Conservation (phyloP, 2,888 invertebrate species). For the Anthophora plumipes region DNA sequence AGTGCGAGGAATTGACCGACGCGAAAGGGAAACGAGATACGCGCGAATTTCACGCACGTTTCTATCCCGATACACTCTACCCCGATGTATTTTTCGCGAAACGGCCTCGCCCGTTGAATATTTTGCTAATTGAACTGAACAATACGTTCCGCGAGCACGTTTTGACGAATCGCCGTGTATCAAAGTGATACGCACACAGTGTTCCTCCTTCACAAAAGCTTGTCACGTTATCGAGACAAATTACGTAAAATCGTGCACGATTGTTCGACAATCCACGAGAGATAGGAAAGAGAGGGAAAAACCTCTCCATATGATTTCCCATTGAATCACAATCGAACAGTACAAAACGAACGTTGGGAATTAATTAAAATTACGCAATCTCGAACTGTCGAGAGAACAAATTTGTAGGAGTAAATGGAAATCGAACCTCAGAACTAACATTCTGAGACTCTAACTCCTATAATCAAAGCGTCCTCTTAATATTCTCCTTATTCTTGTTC, state of each 20-base stretch:
- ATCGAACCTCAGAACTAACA: too few relatives aligned
- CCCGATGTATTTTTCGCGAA: neutral
- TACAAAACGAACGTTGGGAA: too few relatives aligned
- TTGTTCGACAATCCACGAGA: neutral
- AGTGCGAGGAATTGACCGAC: too few relatives aligned
- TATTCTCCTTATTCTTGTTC: too few relatives aligned
- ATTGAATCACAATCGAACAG: conserved; percentile 10
- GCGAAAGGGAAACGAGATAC: too few relatives aligned
- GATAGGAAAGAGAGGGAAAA: neutral
- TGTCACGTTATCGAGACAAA: neutral
- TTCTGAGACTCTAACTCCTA: too few relatives aligned
- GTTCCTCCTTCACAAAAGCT: neutral
- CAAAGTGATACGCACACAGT: neutral
- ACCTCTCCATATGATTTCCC: conserved; percentile 18
- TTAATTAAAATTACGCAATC: too few relatives aligned
- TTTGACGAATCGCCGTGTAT: conserved; percentile 16
- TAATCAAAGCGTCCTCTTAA: too few relatives aligned
- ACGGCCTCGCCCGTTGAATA: neutral
- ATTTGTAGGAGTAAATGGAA: too few relatives aligned
- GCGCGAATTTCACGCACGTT: neutral
- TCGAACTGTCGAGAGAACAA: too few relatives aligned
- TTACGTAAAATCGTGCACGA: conserved; percentile 20
- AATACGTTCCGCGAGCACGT: neutral
- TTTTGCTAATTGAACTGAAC: conserved; percentile 20
- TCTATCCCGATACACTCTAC: neutral